A percentile compares a stretch with the other conserved stretches of the same genome.
phyloP scores from a whole-genome alignment of 1,140 invertebrate species.

The Drosophila burlai region DNA sequence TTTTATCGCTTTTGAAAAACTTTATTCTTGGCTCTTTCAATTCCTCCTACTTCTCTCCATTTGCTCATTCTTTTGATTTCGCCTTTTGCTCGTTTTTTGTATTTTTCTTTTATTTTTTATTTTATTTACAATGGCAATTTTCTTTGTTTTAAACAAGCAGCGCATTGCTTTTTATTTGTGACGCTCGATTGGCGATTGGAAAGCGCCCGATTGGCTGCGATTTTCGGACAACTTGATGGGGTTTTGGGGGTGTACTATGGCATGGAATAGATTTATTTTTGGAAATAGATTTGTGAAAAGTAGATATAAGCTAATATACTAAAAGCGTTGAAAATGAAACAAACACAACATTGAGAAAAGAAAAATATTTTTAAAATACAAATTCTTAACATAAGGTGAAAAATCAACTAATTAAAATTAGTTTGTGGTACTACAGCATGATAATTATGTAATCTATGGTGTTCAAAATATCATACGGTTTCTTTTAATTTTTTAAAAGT shows the following conservation, averaged over 20 bases:
- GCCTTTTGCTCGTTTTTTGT: constrained; percentile 28
- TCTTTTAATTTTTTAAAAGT: too few relatives aligned
- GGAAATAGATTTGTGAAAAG: too few relatives aligned
- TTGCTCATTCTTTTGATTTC: constrained; percentile 28
- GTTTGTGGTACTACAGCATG: too few relatives aligned
- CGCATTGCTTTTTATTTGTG: constrained; percentile 81
- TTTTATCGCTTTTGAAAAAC: constrained; percentile 85
- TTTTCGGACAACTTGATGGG: constrained; percentile 33
- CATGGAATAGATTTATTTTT: constrained; percentile 5
- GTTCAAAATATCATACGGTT: too few relatives aligned
- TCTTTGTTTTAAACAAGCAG: constrained; percentile 82
- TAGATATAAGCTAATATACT: too few relatives aligned
- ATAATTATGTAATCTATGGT: too few relatives aligned
- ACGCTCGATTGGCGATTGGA: constrained; percentile 74
- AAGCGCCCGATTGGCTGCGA: constrained; percentile 79
- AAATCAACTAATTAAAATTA: too few relatives aligned
- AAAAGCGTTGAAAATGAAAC: too few relatives aligned
- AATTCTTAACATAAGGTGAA: too few relatives aligned
- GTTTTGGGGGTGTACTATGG: constrained; percentile 29
- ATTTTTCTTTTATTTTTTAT: constrained; percentile 47
- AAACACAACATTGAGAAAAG: too few relatives aligned
- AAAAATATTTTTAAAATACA: too few relatives aligned
- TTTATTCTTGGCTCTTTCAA: constrained; percentile 72
- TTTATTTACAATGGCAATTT: constrained; percentile 80
- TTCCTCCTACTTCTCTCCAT: constrained; percentile 46